These are phyloP conservation scores for Xenopus tropicalis DNA, from an alignment of 2,113 vertebrate species.

Conservation along the genomic window UCB_Xtro_10.0 CM004449.2:117398001-117398500, in stretches of 20 bases:
- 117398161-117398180: too few species aligned
- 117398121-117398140: too few species aligned
- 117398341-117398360: constrained; percentile 40
- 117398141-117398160: too few species aligned
- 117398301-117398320: constrained; percentile 38
- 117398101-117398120: too few species aligned
- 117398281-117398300: constrained; percentile 26
- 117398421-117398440: not conserved
- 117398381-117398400: constrained; percentile 19
- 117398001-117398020: too few species aligned
- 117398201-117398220: too few species aligned
- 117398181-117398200: too few species aligned
- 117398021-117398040: too few species aligned
- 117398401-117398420: constrained; percentile 29
- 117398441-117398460: constrained; percentile 6
- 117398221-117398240: not conserved
- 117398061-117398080: too few species aligned
- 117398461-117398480: constrained; percentile 23
- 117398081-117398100: too few species aligned
- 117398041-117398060: too few species aligned
- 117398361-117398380: constrained; percentile 35
- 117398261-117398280: constrained; percentile 17
- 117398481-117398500: not conserved
- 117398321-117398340: constrained; percentile 32
- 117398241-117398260: not conserved